phyloP scores from a whole-genome alignment of 2,888 invertebrate species.

The Nemotelus pantherinus region DNA sequence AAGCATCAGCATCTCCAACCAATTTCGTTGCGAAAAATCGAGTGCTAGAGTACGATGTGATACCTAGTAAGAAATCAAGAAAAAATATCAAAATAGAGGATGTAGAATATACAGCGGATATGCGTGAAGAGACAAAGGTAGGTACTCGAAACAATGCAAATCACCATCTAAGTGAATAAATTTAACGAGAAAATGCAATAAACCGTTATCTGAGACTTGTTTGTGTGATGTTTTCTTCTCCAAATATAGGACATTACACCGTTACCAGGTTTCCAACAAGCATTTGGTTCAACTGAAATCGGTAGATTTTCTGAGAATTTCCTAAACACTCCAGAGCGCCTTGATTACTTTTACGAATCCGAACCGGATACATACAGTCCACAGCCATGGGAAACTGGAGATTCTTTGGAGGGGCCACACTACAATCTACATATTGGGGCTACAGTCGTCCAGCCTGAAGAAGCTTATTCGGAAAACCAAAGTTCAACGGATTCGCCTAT shows the following conservation, averaged over 20 bases:
- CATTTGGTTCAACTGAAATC: conserved; percentile 86
- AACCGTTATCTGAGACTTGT: conserved; percentile 18
- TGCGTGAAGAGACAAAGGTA: conserved; percentile 60
- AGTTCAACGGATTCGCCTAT: conserved; percentile 51
- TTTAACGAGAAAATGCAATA: too few relatives aligned
- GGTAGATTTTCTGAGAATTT: conserved; percentile 83
- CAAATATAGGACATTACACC: conserved; percentile 65
- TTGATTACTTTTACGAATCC: conserved; percentile 54
- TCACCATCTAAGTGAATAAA: too few relatives aligned
- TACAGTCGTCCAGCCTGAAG: conserved; percentile 52
- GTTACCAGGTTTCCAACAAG: conserved; percentile 84
- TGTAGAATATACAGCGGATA: conserved; percentile 47
- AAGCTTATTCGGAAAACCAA: conserved; percentile 52
- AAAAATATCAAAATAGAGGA: conserved; percentile 52
- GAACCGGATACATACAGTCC: conserved; percentile 55
- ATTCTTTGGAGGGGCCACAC: conserved; percentile 55
- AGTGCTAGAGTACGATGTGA: conserved; percentile 61
- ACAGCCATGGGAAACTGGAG: conserved; percentile 55
- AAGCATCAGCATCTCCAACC: conserved; percentile 25
- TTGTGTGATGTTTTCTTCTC: not conserved
- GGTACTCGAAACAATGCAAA: not conserved
- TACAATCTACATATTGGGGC: conserved; percentile 55
- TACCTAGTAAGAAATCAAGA: conserved; percentile 61
- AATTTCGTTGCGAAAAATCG: conserved; percentile 55
- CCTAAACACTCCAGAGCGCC: conserved; percentile 58